Base-by-base conservation (phyloP, 2,888 invertebrate species). In the Podotricha telesiphe region DNA sequence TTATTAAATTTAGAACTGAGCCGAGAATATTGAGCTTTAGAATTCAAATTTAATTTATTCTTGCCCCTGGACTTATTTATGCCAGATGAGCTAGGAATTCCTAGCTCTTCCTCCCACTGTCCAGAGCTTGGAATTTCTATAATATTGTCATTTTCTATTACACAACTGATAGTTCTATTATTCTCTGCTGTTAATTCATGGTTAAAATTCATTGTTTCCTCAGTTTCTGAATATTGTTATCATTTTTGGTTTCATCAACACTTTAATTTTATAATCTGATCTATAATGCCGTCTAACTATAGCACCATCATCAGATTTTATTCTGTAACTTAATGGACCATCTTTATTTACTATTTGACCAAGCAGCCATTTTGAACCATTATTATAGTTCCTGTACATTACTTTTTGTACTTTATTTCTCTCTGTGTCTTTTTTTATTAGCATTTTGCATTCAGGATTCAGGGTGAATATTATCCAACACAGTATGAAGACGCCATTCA, bases 331-430 rank as follows among this genome's bases (percentile, higher is more conserved):
- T n/a, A 50, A 48, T 22, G 62, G 62, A n/a, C 62, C 62, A 48
- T 62, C 62, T 48, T 62, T 62, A 48, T 62, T 62, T 13, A 62
- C 28, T 22, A 62, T 28, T 48, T 62, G 47, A 48, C 62, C 48
- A 28, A 50, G 62, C 47, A 47, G n/a, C 62, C 62, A 62, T 17
- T 62, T 62, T 28, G 62, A 45, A 13, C 62, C 62, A 15, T 45
- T 62, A 48, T 48, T 48, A 48, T 62, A 62, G 34, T 62, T 62
- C n/a, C 62, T 19, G n/a, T 48, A 62, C n/a, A 62, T 45, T 45
- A 15, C 15, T 45, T 45, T 45, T 15, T 45, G 42, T 45, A 13
- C 42, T 45, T 15, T 15, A 45, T 15, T 45, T 45, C 15, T 45
- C 42, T 45, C 42, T 45, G 15, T 45, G 2, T 2, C 15, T 15